phyloP scores from a whole-genome alignment of 2,113 vertebrate species.

The Ictalurus punctatus region DNA sequence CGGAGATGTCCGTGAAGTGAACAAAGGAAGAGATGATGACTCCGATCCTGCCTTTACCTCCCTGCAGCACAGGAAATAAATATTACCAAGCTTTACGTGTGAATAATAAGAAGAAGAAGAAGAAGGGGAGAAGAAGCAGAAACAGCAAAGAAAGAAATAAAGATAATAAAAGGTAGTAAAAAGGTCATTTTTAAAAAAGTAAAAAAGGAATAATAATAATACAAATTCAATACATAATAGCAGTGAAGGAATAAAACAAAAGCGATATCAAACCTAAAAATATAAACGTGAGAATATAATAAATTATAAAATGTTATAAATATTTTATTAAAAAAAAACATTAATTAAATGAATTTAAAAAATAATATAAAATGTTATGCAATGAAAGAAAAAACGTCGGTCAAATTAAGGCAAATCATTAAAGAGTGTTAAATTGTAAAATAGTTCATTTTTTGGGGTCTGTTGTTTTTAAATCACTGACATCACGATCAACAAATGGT shows the following conservation, averaged over 20 bases:
- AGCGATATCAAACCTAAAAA: neutral
- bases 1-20: constrained; percentile 91
- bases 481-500: neutral
- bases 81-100: neutral
- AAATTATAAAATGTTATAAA: no score
- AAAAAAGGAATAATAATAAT: neutral
- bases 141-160: neutral
- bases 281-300: neutral
- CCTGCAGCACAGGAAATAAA: constrained; percentile 69
- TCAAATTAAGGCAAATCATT: neutral
- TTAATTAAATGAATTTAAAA: neutral
- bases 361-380: no score
- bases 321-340: no score
- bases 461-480: no score
- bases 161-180: neutral
- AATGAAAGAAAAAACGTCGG: neutral
- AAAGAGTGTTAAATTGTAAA: neutral
- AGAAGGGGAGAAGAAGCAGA: no score
- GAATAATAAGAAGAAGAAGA: neutral
- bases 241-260: neutral
- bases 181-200: neutral
- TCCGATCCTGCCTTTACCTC: constrained; percentile 91
- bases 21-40: constrained; percentile 94
- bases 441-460: no score
- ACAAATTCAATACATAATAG: neutral